These are phyloP conservation scores for Melanotaenia pygmaea DNA, from an alignment of 2,797 vertebrate genomes.

Conservation along the genomic window DNA sequence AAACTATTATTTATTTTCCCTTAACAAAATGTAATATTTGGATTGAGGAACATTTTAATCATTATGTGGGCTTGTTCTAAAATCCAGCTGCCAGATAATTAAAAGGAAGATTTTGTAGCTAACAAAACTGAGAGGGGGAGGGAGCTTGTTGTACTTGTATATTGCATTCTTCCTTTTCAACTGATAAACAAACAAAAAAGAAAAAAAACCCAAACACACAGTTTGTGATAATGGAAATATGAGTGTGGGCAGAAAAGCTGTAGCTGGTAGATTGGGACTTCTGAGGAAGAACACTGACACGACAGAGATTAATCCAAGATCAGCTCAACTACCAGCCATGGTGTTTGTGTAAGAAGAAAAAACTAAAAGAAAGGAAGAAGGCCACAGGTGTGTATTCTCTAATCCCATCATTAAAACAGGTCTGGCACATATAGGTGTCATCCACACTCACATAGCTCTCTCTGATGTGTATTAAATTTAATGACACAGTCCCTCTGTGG, in stretches of 20 bases:
- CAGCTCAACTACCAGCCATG: neutral
- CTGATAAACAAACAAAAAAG: neutral
- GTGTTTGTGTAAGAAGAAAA: too few species aligned
- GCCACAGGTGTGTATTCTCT: slow-evolving; percentile 77
- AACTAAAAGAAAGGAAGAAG: slow-evolving; percentile 41
- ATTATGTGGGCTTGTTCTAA: slow-evolving; percentile 19
- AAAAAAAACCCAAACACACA: slow-evolving; percentile 16
- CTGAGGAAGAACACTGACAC: slow-evolving; percentile 4
- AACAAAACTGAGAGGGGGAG: slow-evolving; percentile 8
- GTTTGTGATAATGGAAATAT: neutral
- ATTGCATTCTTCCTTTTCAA: slow-evolving; percentile 15
- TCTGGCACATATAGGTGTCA: slow-evolving; percentile 56
- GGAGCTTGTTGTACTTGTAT: neutral
- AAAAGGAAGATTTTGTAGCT: slow-evolving; percentile 16
- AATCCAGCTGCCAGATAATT: slow-evolving; percentile 29
- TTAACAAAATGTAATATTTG: slow-evolving; percentile 1
- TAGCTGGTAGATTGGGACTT: neutral
- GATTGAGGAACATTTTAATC: slow-evolving; percentile 3
- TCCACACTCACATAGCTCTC: slow-evolving; percentile 19
- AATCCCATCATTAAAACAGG: slow-evolving; percentile 76
- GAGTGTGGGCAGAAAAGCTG: slow-evolving; percentile 5
- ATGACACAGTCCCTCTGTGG: slow-evolving; percentile 44
- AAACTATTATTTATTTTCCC: slow-evolving; percentile 1
- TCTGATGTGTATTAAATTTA: slow-evolving; percentile 48
- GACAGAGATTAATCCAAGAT: slow-evolving; percentile 9